Evolutionary conservation across 92 coral and sea anemone genomes (phyloP).

Genomic region (Epizoanthus rinbou): DNA sequence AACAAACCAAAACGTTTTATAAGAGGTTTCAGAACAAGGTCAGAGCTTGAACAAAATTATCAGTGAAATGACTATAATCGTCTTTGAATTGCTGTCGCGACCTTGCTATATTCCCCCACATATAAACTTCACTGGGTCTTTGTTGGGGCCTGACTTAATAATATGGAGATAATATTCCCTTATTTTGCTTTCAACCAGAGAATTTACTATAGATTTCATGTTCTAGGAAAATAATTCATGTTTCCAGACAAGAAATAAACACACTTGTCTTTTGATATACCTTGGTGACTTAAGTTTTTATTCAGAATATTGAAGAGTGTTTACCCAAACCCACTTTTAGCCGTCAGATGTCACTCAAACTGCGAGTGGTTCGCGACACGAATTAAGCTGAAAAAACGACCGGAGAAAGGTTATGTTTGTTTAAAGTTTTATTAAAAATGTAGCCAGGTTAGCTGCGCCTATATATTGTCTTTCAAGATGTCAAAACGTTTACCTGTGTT

Average conservation of each 20-base stretch:
- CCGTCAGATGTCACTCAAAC: slow-evolving; percentile 63
- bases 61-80: slow-evolving; percentile 28
- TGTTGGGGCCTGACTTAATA: too few species aligned
- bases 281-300: slow-evolving; percentile 59
- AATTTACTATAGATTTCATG: slow-evolving; percentile 42
- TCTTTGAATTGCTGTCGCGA: slow-evolving; percentile 10
- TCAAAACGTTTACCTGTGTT: background rate
- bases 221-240: slow-evolving; percentile 32
- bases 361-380: slow-evolving; percentile 50
- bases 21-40: background rate
- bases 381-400: slow-evolving; percentile 65
- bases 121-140: too few species aligned
- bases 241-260: slow-evolving; percentile 72
- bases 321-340: slow-evolving; percentile 66
- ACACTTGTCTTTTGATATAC: slow-evolving; percentile 58
- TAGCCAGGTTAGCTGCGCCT: slow-evolving; percentile 40
- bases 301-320: slow-evolving; percentile 68
- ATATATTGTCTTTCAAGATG: slow-evolving; percentile 35
- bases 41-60: slow-evolving; percentile 28
- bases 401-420: slow-evolving; percentile 56
- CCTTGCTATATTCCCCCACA: background rate
- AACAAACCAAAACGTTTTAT: slow-evolving; percentile 11
- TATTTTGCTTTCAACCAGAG: slow-evolving; percentile 3
- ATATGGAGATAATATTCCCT: background rate
- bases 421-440: slow-evolving; percentile 66